phyloP scores from a whole-genome alignment of 2,888 invertebrate species.

The Microplitis manilae region DNA sequence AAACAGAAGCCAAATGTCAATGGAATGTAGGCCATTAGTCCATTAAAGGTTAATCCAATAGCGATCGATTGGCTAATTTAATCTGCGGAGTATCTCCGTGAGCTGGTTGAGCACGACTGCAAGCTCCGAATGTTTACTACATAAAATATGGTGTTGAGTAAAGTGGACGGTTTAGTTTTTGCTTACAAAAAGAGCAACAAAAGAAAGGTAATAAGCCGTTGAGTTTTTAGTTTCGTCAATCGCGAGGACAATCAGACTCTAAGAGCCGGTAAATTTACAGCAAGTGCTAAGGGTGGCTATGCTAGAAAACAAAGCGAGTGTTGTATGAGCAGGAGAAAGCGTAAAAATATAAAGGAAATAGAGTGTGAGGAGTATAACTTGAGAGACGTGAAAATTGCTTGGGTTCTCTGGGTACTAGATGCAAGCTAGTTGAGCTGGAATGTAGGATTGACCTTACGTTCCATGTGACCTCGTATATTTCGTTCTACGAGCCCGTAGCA shows the following conservation, averaged over 20 bases:
- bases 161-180: too few relatives aligned
- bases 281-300: background rate
- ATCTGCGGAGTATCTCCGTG: background rate
- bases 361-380: slow-evolving; percentile 54
- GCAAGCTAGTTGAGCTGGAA: background rate
- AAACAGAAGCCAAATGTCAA: slow-evolving; percentile 15
- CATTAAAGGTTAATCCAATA: slow-evolving; percentile 24
- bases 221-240: background rate
- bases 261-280: slow-evolving; percentile 7
- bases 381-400: slow-evolving; percentile 63
- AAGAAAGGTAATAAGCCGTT: slow-evolving; percentile 7
- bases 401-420: slow-evolving; percentile 52
- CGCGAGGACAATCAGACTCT: slow-evolving; percentile 2
- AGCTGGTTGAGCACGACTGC: too few relatives aligned
- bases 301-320: slow-evolving; percentile 46
- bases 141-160: too few relatives aligned
- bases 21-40: slow-evolving; percentile 20
- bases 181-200: background rate
- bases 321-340: slow-evolving; percentile 49
- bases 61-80: slow-evolving; percentile 19
- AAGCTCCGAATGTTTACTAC: too few relatives aligned
- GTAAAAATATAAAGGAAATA: background rate
- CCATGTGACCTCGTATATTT: slow-evolving; percentile 7
- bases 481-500: slow-evolving; percentile 12
- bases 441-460: slow-evolving; percentile 52